Evolutionary conservation across 2,888 invertebrate genomes (phyloP).

Genomic region (Oligia fasciuncula): DNA sequence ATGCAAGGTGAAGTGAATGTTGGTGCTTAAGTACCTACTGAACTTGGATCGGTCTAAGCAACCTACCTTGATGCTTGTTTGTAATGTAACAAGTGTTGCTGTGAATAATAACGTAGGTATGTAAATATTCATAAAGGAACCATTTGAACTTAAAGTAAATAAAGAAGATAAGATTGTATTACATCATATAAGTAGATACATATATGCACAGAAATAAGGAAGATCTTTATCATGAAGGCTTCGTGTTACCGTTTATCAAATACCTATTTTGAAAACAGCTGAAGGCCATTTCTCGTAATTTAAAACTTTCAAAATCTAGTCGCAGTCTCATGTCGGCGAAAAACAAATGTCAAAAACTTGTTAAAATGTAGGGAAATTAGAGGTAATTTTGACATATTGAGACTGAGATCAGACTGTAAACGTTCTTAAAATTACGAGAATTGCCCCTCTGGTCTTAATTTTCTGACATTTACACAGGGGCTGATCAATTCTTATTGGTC

Average conservation of each 20-base stretch:
- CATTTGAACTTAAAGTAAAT: constrained; percentile 7
- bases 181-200: not conserved
- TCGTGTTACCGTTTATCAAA: constrained; percentile 2
- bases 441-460: not conserved
- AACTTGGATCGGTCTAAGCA: constrained; percentile 11
- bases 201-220: not conserved
- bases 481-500: not conserved
- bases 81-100: constrained; percentile 11
- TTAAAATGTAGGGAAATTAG: too few species aligned
- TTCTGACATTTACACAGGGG: not conserved
- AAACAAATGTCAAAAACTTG: too few species aligned
- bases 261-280: not conserved
- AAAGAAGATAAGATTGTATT: constrained; percentile 11
- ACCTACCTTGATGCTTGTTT: constrained; percentile 34
- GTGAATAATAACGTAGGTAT: constrained; percentile 1
- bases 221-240: not conserved
- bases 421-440: too few species aligned
- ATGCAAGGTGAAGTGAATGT: constrained; percentile 45
- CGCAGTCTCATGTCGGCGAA: too few species aligned
- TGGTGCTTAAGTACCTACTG: constrained; percentile 1
- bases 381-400: too few species aligned
- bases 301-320: too few species aligned
- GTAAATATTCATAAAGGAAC: not conserved
- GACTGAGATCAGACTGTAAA: too few species aligned
- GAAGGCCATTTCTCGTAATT: too few species aligned